Evolutionary conservation across 2,113 vertebrate species (phyloP), one percentile per base, ranked within the genome.

Genomic region (Azemiops feae): DNA sequence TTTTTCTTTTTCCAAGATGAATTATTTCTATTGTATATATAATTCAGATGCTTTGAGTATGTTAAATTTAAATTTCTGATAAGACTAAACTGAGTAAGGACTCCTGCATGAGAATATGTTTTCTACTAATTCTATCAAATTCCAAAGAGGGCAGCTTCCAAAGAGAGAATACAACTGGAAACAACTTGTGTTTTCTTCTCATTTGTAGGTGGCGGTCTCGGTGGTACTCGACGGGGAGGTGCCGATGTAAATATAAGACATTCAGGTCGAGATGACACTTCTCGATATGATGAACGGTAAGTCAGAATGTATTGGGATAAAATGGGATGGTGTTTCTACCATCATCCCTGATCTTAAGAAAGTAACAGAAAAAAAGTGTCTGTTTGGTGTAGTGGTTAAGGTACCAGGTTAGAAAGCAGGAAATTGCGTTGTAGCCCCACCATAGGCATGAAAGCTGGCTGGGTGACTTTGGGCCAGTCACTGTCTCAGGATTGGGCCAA

Each of bases 161-260:
- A 30, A 16, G 3, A 58, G 2, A 39, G 55, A 54, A 47, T 10
- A 43, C 9, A 7, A 47, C 2, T 16, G 5, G 3, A 12, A 47
- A 90, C 91, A 43, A 93, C 90, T 45, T 10, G 25, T 11, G 34
- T 30, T 30, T 1, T 11, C 18, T n/a, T 92, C 30, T 69, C 30
- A 18, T 39, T 89, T 12, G 25, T 58, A 99, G 99, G 98, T 93
- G 99, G 98, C 1, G 98, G 99, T 94, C 97, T 99, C 8, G 99
- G 98, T 16, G 98, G 99, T 16, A 99, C 99, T 16, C 96, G 98
- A 91, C 98, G 98, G 96, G 99, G 99, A 1, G 99, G 99, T 43
- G 98, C 98, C 1, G 99, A 99, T 22, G 99, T 99, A 90, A 99
- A 99, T 95, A 99, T 99, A 91, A 98, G 99, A 93, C 99, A 99